Base-by-base conservation (phyloP, 2,113 vertebrate genomes). In the Phyllopteryx taeniolatus region DNA sequence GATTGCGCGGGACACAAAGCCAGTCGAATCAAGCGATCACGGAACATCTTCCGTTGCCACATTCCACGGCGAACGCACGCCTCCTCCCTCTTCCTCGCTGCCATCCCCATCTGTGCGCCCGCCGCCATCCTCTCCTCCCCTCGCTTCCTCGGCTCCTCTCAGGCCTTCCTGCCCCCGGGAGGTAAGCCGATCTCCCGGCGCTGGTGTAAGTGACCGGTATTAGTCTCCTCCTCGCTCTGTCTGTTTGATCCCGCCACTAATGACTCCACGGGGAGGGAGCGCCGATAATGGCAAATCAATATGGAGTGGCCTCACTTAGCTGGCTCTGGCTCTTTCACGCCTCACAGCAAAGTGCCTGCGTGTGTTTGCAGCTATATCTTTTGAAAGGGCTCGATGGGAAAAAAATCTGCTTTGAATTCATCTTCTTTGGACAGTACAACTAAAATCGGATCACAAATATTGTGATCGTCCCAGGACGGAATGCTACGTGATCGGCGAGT, bases 231-330 rank as follows among this genome's bases (percentile, higher is more conserved):
- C 85, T 83, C 89, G 84, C 85, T 90, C 84, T 90, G 88, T 90
- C 85, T 88, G 83, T 88, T 88, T 90, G 84, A 88, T 88, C 88
- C 89, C 82, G 4, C 81, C 85, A 84, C 86, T 91, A 89, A 92
- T 92, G 90, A 91, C 89, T 90, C 91, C 84, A 81, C 78, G 14
- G 91, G 91, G 91, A 92, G 86, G 83, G 75, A 76, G 80, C 77
- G 85, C 86, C 88, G 87, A 90, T 92, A 91, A 92, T 92, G 89
- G 87, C 87, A 88, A 91, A 92, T 92, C 91, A 90, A 92, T 92
- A 90, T 83, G 66, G 88, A 91, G 87, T 86, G 88, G 90, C 90
- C 87, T 91, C 89, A 87, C 87, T 90, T 91, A 90, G 88, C n/a
- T n/a, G n/a, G n/a, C 88, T 86, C 87, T 81, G 72, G 87, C 85